Evolutionary conservation across 2,113 vertebrate species (phyloP), one percentile per base, ranked within the genome.

Genomic region (Atractosteus spatula): DNA sequence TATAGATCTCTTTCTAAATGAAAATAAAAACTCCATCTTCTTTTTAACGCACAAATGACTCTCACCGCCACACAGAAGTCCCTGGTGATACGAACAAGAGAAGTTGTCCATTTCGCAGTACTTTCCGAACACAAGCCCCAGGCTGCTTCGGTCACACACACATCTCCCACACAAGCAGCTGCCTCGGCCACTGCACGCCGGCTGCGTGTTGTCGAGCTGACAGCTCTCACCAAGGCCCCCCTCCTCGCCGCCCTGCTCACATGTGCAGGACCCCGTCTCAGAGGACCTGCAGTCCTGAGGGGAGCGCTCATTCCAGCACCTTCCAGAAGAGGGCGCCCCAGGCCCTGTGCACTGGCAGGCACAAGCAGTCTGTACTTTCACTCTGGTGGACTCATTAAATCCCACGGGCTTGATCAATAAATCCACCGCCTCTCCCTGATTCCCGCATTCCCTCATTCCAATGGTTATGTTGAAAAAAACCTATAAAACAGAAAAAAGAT

Each of bases 21-120:
- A 61, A 8, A 29, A 62, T 56, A 43, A 16, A 29, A 61, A 14
- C 13, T 61, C 57, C n/a, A 16, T 7, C 4, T 61, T 11, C 4
- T 12, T 14, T 12, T 3, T 8, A 5, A 59, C n/a, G 3, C 5
- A n/a, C 56, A 5, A 5, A 11, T 16, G 11, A 7, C 62, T 0
- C 92, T 89, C 82, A 99, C 97, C 96, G 81, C 91, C 96, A 86
- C 97, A 99, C 55, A 94, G 68, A 17, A 80, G 82, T 29, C 95
- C 96, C 42, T 86, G 81, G 51, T 93, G 72, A 76, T 99, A 97
- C 0, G 94, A 91, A 78, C 97, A 99, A 71, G 97, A 98, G 87
- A 97, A 99, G 78, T 97, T 93, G 63, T 99, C 97, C 72, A 90
- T 93, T 87, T 99, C 93, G 72, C 97, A 99, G 88, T 96, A 93